phyloP scores from a whole-genome alignment of 2,113 vertebrate genomes.

The Hydrochoerus hydrochaeris region DNA sequence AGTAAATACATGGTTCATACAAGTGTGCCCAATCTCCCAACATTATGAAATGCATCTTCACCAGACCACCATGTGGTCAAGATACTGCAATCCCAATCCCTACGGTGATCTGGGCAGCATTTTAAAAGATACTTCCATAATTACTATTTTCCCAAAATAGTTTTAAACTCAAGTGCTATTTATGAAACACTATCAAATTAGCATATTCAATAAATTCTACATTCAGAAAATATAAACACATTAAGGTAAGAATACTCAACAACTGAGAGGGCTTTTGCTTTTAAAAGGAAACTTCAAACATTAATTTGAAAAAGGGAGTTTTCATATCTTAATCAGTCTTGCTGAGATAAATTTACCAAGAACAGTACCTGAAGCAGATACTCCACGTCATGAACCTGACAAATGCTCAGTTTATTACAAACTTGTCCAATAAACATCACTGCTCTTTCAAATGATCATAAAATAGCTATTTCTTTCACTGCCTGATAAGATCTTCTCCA shows the following conservation, averaged over 20 bases:
- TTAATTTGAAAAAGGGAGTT: slow-evolving; percentile 21
- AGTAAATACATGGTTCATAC: background rate
- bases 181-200: slow-evolving; percentile 44
- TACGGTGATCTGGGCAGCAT: background rate
- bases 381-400: slow-evolving; percentile 34
- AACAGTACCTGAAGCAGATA: background rate
- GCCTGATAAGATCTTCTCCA: background rate
- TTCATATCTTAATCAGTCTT: background rate
- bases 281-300: slow-evolving; percentile 46
- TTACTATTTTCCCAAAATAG: slow-evolving; percentile 35
- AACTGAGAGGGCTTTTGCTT: background rate
- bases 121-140: background rate
- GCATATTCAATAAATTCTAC: slow-evolving; percentile 28
- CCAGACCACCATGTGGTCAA: background rate
- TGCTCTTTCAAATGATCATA: slow-evolving; percentile 2
- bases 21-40: background rate
- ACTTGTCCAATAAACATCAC: slow-evolving; percentile 11
- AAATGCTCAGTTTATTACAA: slow-evolving; percentile 22
- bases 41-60: background rate
- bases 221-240: slow-evolving; percentile 36
- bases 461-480: slow-evolving; percentile 19
- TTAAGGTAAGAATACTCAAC: background rate
- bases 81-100: background rate
- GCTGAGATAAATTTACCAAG: background rate
- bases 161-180: slow-evolving; percentile 12